These are phyloP conservation scores for Oryzaephilus surinamensis DNA, from an alignment of 1,140 invertebrate genomes.

Conservation along the genomic window DNA sequence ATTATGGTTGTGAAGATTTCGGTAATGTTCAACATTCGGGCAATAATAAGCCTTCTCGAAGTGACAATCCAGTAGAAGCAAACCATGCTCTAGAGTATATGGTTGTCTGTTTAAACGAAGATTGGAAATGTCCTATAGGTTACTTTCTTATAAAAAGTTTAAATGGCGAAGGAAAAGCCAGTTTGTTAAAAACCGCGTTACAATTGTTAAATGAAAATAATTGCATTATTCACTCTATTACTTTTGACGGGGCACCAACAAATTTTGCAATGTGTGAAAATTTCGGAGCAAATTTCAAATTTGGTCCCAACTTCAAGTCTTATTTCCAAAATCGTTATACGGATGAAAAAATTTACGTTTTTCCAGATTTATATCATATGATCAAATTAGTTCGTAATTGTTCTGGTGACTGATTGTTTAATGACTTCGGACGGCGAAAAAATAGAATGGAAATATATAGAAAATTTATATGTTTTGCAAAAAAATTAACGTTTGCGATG, in stretches of 20 bases:
- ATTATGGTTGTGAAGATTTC: conserved; percentile 2
- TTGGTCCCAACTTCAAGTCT: conserved; percentile 10
- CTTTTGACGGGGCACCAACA: conserved; percentile 10
- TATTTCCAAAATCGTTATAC: conserved; percentile 9
- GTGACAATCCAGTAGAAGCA: not conserved
- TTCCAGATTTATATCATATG: conserved; percentile 26
- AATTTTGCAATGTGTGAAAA: conserved; percentile 13
- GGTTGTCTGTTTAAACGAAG: conserved; percentile 1
- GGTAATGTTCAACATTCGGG: too few species aligned
- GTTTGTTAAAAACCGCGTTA: conserved; percentile 2
- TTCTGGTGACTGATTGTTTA: conserved; percentile 19
- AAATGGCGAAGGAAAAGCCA: not conserved
- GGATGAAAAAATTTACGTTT: conserved; percentile 14
- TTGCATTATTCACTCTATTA: conserved; percentile 7
- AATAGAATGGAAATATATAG: too few species aligned
- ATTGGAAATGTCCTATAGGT: too few species aligned
- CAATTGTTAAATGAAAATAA: conserved; percentile 2
- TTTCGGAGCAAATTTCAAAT: conserved; percentile 9
- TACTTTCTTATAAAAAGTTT: not conserved
- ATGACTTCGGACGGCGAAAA: conserved; percentile 26
- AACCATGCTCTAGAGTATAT: not conserved
- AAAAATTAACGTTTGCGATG: conserved; percentile 22
- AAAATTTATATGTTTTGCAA: conserved; percentile 23
- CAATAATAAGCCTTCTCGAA: too few species aligned
- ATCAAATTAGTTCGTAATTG: conserved; percentile 30